Evolutionary conservation across 2,797 vertebrate species (phyloP).

Genomic region (Luscinia megarhynchos): DNA sequence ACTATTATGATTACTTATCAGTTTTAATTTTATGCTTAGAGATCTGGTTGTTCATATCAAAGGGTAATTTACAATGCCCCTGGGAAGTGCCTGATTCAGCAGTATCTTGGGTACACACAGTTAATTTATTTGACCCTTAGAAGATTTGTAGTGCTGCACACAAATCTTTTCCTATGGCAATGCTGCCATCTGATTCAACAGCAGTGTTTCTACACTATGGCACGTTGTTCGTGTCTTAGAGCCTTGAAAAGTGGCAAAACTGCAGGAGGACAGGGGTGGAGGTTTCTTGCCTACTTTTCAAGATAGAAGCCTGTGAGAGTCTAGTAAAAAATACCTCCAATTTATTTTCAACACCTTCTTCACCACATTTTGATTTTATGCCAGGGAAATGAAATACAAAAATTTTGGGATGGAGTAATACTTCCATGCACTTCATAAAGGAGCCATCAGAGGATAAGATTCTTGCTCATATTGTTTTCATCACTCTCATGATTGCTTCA

Average conservation of each 20-base stretch:
- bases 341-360: background rate
- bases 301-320: background rate
- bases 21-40: constrained; percentile 13
- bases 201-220: background rate
- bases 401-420: background rate
- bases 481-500: constrained; percentile 38
- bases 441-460: background rate
- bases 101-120: background rate
- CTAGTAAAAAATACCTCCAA: background rate
- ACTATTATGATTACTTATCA: background rate
- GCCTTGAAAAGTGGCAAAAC: background rate
- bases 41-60: background rate
- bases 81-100: background rate
- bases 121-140: background rate
- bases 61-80: background rate
- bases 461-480: constrained; percentile 34
- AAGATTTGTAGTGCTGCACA: background rate
- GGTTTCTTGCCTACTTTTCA: background rate
- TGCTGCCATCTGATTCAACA: background rate
- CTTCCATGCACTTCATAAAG: background rate
- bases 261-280: background rate
- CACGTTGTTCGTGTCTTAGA: background rate
- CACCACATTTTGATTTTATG: background rate
- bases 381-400: background rate
- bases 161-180: background rate